These are phyloP conservation scores for Setipinna tenuifilis DNA, from an alignment of 2,797 vertebrate species.

Conservation along the genomic window DNA sequence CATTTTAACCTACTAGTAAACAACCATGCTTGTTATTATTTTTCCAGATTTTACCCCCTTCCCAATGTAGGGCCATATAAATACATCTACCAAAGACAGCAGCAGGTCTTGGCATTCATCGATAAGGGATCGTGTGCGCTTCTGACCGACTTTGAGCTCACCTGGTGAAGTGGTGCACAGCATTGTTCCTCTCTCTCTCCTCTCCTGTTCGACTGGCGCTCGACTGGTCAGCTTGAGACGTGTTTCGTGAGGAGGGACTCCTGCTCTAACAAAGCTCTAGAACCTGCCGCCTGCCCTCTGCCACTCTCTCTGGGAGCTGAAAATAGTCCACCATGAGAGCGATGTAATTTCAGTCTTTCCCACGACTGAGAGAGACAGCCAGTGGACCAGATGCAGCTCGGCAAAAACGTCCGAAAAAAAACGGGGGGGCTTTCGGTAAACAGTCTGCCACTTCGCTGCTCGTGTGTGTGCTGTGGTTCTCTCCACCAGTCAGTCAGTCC, in stretches of 20 bases:
- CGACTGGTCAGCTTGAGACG: conserved; percentile 61
- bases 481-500: background rate
- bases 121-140: conserved; percentile 8
- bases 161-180: conserved; percentile 77
- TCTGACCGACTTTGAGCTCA: conserved; percentile 62
- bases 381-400: conserved; percentile 59
- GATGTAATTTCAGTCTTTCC: conserved; percentile 87
- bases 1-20: background rate
- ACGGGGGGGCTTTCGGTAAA: background rate
- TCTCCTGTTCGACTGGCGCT: conserved; percentile 56
- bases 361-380: conserved; percentile 71
- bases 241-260: conserved; percentile 66
- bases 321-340: conserved; percentile 82
- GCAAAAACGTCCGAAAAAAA: conserved; percentile 48
- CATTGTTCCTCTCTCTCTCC: conserved; percentile 74
- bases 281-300: conserved; percentile 79
- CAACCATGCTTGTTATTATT: background rate
- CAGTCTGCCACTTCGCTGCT: background rate
- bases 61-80: conserved; percentile 7
- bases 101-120: conserved; percentile 3
- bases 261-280: conserved; percentile 69
- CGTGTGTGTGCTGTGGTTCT: background rate
- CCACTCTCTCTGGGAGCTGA: conserved; percentile 78
- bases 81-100: conserved; percentile 1
- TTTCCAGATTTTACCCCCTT: background rate